phyloP scores from a whole-genome alignment of 2,888 invertebrate genomes.

The Nemurella pictetii region DNA sequence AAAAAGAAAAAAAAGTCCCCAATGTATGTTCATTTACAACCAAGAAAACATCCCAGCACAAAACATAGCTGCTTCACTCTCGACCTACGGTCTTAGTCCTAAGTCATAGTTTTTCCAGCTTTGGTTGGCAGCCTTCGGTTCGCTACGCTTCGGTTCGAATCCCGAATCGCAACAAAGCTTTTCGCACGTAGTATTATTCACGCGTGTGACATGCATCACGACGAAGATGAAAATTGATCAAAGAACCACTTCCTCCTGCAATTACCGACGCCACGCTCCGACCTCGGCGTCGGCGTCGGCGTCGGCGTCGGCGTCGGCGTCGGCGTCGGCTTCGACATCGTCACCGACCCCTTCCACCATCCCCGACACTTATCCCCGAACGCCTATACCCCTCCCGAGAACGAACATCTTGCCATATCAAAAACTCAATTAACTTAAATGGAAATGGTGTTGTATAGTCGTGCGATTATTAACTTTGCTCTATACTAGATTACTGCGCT shows the following conservation, averaged over 20 bases:
- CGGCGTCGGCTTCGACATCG: not conserved
- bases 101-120: not conserved
- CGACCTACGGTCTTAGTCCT: too few relatives aligned
- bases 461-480: slow-evolving; percentile 11
- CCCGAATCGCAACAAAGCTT: not conserved
- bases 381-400: not conserved
- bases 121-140: too few relatives aligned
- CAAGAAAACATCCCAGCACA: too few relatives aligned
- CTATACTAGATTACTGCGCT: not conserved
- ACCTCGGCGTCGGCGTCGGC: not conserved
- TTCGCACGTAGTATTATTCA: not conserved
- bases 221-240: not conserved
- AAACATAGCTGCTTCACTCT: too few relatives aligned
- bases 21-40: too few relatives aligned
- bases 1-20: too few relatives aligned
- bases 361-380: not conserved
- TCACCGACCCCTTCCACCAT: not conserved
- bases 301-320: not conserved
- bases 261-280: not conserved
- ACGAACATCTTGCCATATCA: slow-evolving; percentile 11
- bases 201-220: not conserved
- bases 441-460: not conserved
- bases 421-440: slow-evolving; percentile 17
- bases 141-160: too few relatives aligned
- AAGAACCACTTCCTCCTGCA: slow-evolving; percentile 11